Base-by-base conservation (phyloP, 2,113 vertebrate genomes). In the Pterophyllum scalare region DNA sequence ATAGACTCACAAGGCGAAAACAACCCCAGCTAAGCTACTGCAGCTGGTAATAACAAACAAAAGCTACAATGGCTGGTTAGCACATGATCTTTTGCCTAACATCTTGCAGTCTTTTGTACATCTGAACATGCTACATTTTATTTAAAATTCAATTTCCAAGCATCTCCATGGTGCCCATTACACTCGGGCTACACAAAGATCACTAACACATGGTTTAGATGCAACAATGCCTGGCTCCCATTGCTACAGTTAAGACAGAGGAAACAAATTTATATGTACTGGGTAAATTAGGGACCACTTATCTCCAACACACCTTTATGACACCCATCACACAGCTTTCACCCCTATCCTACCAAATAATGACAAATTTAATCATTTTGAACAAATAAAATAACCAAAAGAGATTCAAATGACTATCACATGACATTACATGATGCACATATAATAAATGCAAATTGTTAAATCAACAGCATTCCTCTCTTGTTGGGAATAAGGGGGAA, bases 71-170 rank as follows among this genome's bases (percentile, higher is more conserved):
- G 43, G 24, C 35, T 46, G 52, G 54, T 46, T 43, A 59, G 1
- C 19, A 65, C n/a, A 70, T 79, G 33, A 59, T 35, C 22, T 70
- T 78, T 75, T 56, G 26, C 58, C 26, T 26, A 86, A 79, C 6
- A 56, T 26, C 49, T 40, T 81, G 35, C 35, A 85, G 65, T 10
- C 72, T 9, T 76, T 77, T 80, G 22, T 85, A 77, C 59, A 84
- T 75, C 83, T 80, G 38, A 84, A 70, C 60, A 86, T 64, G 52
- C 65, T 81, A 61, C 49, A 54, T 26, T 88, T 78, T 59, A 85
- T 80, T 81, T 72, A 78, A 84, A 84, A 90, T 83, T 86, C 79
- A 72, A 79, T 83, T 86, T 87, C 33, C 64, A 79, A 64, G 52
- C 57, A 78, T 74, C 78, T 81, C 59, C 62, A 85, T 75, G 19